Evolutionary conservation across 2,888 invertebrate species (phyloP).

Genomic region (Brassicogethes aeneus): DNA sequence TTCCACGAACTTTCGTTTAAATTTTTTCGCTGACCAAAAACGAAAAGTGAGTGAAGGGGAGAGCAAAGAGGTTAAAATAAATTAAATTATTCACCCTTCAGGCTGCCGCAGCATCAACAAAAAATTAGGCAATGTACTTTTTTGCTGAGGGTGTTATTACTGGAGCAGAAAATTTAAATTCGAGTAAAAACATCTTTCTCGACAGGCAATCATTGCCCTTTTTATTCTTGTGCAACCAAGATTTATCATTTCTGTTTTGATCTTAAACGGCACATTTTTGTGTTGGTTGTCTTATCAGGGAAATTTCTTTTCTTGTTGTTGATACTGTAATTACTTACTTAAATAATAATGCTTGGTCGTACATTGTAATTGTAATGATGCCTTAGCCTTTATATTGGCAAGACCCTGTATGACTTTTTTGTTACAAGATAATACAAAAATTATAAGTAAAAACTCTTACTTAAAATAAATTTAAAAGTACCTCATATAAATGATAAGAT

Average conservation of each 20-base stretch:
- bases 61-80: neutral
- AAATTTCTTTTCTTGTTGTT: too few relatives aligned
- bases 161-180: neutral
- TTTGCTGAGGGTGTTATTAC: neutral
- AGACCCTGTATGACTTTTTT: too few relatives aligned
- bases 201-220: neutral
- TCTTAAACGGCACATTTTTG: neutral
- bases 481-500: too few relatives aligned
- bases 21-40: neutral
- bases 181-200: neutral
- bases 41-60: neutral
- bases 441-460: too few relatives aligned
- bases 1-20: too few relatives aligned
- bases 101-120: neutral
- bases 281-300: neutral
- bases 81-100: slow-evolving; percentile 1
- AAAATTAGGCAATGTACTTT: neutral
- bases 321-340: too few relatives aligned
- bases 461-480: too few relatives aligned
- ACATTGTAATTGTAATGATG: too few relatives aligned
- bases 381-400: too few relatives aligned
- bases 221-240: neutral
- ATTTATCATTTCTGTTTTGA: neutral
- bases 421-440: too few relatives aligned
- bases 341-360: too few relatives aligned